phyloP scores from a whole-genome alignment of 2,113 vertebrate species.

The Pandion haliaetus region DNA sequence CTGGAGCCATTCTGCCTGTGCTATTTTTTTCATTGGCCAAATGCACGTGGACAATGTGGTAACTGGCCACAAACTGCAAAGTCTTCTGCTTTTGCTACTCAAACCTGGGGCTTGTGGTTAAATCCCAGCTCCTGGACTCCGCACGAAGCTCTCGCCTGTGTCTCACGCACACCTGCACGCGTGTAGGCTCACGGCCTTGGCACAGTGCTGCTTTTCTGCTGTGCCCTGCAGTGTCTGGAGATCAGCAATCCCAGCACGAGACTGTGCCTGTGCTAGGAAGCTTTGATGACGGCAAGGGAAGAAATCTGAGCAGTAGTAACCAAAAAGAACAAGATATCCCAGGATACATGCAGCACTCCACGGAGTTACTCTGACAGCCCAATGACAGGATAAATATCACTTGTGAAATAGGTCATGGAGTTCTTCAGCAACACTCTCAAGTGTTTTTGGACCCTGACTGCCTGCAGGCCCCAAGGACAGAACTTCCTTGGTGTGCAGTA shows the following conservation, averaged over 20 bases:
- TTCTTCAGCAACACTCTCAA: background rate
- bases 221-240: background rate
- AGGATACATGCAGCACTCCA: background rate
- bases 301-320: background rate
- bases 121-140: background rate
- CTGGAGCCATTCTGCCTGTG: background rate
- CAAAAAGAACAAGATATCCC: background rate
- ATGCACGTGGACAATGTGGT: background rate
- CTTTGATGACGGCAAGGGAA: background rate
- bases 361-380: background rate
- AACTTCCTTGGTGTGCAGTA: background rate
- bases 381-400: background rate
- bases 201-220: background rate
- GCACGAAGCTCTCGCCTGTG: too few species aligned
- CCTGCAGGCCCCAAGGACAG: background rate
- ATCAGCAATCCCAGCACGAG: background rate
- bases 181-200: accelerated
- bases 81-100: background rate
- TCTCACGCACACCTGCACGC: accelerated
- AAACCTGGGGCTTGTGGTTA: background rate
- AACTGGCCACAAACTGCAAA: background rate
- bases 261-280: background rate
- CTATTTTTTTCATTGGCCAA: background rate
- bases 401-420: background rate
- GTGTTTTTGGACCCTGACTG: background rate